These are phyloP conservation scores for Characodon lateralis DNA, from an alignment of 2,797 vertebrate genomes.

Conservation along the genomic window DNA sequence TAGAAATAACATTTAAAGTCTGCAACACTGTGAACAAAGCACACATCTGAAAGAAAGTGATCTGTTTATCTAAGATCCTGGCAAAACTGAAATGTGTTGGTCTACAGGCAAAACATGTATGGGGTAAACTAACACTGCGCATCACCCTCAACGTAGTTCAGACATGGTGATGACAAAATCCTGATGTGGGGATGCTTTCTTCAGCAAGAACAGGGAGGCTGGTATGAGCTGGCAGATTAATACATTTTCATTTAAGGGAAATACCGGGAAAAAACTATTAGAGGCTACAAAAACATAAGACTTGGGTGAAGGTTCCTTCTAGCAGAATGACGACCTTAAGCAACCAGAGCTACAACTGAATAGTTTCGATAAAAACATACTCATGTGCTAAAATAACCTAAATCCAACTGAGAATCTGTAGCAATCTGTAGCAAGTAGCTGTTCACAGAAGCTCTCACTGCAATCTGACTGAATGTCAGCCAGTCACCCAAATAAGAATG, in stretches of 20 bases:
- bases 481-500: background rate
- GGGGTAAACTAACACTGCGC: background rate
- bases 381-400: background rate
- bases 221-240: background rate
- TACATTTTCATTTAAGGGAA: background rate
- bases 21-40: background rate
- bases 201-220: background rate
- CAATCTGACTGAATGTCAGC: background rate
- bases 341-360: background rate
- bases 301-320: background rate
- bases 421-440: background rate
- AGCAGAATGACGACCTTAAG: background rate
- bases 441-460: background rate
- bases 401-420: background rate
- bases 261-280: background rate
- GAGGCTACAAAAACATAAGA: background rate
- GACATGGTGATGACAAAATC: background rate
- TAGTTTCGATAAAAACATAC: background rate
- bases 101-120: background rate
- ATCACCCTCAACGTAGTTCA: background rate
- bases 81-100: background rate
- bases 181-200: background rate
- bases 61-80: background rate
- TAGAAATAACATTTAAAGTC: background rate
- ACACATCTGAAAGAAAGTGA: background rate